Conservation (phyloP, 1,140 invertebrate species). For the Dufourea novaeangliae region DNA sequence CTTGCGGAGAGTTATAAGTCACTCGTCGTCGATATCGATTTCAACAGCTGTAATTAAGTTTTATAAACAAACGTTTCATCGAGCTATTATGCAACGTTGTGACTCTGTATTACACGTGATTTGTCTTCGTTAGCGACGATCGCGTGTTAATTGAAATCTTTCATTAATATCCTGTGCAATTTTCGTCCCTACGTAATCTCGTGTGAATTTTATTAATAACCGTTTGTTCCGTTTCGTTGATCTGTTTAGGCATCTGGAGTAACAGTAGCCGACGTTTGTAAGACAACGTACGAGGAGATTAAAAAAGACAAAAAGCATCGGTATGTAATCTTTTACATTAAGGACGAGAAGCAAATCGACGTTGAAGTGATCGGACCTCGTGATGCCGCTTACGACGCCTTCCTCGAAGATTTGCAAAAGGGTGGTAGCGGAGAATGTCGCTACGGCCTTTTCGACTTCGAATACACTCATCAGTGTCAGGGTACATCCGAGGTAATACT, state of each 20-base stretch:
- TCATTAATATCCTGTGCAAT: neutral
- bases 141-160: neutral
- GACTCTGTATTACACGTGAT: slow-evolving; percentile 4
- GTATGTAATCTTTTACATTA: slow-evolving; percentile 97
- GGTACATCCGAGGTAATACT: slow-evolving; percentile 90
- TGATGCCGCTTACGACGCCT: slow-evolving; percentile 93
- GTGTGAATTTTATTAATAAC: neutral
- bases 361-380: slow-evolving; percentile 93
- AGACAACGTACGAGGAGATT: slow-evolving; percentile 97
- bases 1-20: neutral
- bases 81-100: slow-evolving; percentile 38
- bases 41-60: slow-evolving; percentile 43
- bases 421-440: slow-evolving; percentile 94
- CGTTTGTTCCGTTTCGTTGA: neutral
- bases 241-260: slow-evolving; percentile 94
- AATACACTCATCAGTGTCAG: slow-evolving; percentile 97
- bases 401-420: slow-evolving; percentile 94
- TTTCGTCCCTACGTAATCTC: neutral
- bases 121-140: neutral
- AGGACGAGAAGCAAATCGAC: slow-evolving; percentile 96
- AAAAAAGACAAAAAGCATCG: slow-evolving; percentile 98
- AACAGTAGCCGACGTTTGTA: slow-evolving; percentile 96
- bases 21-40: slow-evolving; percentile 27
- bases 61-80: slow-evolving; percentile 36
- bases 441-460: slow-evolving; percentile 97